These are phyloP conservation scores for Buceros bicornis DNA, from an alignment of 2,797 vertebrate species.

Conservation along the genomic window DNA sequence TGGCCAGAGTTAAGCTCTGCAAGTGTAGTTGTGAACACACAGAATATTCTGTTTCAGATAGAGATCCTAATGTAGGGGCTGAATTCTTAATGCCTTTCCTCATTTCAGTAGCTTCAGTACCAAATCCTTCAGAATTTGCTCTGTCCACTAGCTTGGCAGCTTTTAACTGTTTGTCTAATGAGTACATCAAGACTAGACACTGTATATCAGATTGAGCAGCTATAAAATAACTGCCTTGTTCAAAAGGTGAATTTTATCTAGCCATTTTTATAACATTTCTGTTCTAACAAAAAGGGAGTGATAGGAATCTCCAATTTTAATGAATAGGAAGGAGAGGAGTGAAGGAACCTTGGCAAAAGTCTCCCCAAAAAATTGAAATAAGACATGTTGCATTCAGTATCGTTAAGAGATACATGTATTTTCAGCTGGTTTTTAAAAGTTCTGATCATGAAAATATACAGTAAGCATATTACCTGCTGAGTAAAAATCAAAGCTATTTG, in stretches of 20 bases:
- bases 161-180: slow-evolving; percentile 58
- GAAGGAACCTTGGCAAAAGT: slow-evolving; percentile 3
- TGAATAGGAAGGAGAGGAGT: neutral
- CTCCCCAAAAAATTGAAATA: neutral
- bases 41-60: slow-evolving; percentile 40
- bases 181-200: neutral
- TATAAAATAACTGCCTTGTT: neutral
- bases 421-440: neutral
- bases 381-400: neutral
- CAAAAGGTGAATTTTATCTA: slow-evolving; percentile 19
- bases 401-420: neutral
- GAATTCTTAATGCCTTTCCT: slow-evolving; percentile 28
- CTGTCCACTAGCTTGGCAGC: neutral
- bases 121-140: slow-evolving; percentile 29
- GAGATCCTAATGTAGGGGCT: neutral
- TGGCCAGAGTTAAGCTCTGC: neutral
- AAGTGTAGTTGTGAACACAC: neutral
- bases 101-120: neutral
- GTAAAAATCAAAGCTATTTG: neutral
- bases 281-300: neutral
- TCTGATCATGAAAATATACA: neutral
- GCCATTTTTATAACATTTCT: slow-evolving; percentile 1
- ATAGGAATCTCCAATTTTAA: slow-evolving; percentile 13
- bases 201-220: neutral
- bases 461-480: neutral